phyloP scores from a whole-genome alignment of 2,888 invertebrate genomes.

The Dynastes maya region DNA sequence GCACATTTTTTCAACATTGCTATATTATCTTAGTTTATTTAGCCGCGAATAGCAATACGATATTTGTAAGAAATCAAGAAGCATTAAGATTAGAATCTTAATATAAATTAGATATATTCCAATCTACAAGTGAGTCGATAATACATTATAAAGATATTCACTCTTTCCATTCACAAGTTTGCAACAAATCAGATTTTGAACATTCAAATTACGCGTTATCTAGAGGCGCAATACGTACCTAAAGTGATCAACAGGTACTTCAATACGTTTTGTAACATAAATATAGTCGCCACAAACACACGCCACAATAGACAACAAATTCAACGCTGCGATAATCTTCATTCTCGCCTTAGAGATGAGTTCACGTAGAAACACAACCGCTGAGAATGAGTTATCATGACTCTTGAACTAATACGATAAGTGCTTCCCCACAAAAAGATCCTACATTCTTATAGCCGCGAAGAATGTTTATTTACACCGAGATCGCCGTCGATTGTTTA shows the following conservation, averaged over 20 bases:
- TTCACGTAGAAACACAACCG: not conserved
- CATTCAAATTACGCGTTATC: too few species aligned
- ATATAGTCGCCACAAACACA: constrained; percentile 57
- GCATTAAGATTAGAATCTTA: too few species aligned
- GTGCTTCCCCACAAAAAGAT: constrained; percentile 6
- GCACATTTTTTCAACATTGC: too few species aligned
- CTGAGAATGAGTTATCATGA: constrained; percentile 38
- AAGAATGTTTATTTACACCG: constrained; percentile 8
- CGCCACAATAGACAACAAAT: constrained; percentile 14
- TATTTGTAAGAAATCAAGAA: too few species aligned
- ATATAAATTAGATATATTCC: too few species aligned
- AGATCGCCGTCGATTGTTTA: not conserved
- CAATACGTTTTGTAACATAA: constrained; percentile 72
- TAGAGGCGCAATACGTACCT: constrained; percentile 64
- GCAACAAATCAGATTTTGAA: too few species aligned
- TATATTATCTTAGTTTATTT: too few species aligned
- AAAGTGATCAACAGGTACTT: constrained; percentile 90
- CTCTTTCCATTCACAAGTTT: too few species aligned
- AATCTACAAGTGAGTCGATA: too few species aligned
- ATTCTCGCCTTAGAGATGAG: not conserved
- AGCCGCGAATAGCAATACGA: too few species aligned
- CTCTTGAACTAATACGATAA: constrained; percentile 49
- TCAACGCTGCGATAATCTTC: constrained; percentile 9
- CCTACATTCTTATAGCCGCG: not conserved
- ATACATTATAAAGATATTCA: too few species aligned